Evolutionary conservation across 2,113 vertebrate species (phyloP).

Genomic region (Xyliphius kryptos): DNA sequence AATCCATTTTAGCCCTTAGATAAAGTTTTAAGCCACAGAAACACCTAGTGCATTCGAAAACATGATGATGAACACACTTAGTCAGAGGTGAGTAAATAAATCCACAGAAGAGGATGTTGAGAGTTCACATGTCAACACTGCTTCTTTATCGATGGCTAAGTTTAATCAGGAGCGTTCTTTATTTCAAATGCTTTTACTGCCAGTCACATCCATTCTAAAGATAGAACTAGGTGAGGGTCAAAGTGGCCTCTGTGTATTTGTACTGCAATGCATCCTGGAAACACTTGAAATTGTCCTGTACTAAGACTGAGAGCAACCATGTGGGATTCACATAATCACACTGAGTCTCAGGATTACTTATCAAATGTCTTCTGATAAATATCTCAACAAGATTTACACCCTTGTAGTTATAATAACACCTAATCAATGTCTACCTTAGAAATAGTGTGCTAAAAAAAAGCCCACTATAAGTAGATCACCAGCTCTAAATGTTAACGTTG

Average conservation of each 20-base stretch:
- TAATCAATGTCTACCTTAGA: background rate
- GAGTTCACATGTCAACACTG: constrained; percentile 19
- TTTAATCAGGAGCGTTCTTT: constrained; percentile 16
- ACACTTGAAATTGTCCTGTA: background rate
- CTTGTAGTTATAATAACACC: background rate
- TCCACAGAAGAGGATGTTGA: background rate
- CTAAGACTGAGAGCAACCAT: background rate
- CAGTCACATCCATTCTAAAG: constrained; percentile 6
- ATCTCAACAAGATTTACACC: background rate
- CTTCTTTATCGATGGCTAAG: background rate
- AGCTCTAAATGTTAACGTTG: constrained; percentile 8
- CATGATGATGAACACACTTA: constrained; percentile 4
- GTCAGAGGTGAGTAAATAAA: background rate
- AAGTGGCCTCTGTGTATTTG: background rate
- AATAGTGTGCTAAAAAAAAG: background rate
- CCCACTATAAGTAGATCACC: background rate
- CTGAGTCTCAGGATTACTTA: background rate
- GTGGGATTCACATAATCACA: background rate
- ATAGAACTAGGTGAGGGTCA: background rate
- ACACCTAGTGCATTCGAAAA: background rate
- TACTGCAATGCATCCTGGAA: background rate
- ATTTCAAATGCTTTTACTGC: constrained; percentile 7
- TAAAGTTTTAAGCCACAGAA: background rate
- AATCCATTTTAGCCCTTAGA: background rate
- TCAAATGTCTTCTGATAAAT: constrained; percentile 6